Evolutionary conservation across 2,888 invertebrate genomes (phyloP).

Genomic region (Scaptomyza flava): DNA sequence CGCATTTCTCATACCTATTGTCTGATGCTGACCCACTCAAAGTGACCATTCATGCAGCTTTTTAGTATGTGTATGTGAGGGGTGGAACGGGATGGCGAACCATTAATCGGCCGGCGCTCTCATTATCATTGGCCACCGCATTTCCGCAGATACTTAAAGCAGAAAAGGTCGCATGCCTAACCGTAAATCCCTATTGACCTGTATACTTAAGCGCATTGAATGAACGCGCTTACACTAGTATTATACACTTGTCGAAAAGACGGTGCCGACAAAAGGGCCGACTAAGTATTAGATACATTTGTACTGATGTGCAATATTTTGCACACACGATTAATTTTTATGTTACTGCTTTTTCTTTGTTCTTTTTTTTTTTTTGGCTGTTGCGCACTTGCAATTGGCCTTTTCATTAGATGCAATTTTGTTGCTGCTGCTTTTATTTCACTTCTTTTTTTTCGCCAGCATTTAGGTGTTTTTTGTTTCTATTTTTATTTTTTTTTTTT

Average conservation of each 20-base stretch:
- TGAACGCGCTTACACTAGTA: slow-evolving; percentile 20
- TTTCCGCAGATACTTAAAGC: slow-evolving; percentile 70
- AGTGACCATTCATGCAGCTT: slow-evolving; percentile 46
- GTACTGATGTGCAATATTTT: slow-evolving; percentile 17
- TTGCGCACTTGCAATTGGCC: slow-evolving; percentile 69
- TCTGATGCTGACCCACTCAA: slow-evolving; percentile 59
- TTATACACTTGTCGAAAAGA: background rate
- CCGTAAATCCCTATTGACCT: slow-evolving; percentile 75
- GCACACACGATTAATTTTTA: background rate
- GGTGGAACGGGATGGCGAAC: background rate
- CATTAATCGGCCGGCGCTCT: slow-evolving; percentile 55
- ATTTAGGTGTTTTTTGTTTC: slow-evolving; percentile 31
- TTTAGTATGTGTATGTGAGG: background rate
- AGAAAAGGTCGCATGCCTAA: slow-evolving; percentile 53
- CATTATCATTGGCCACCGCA: slow-evolving; percentile 49
- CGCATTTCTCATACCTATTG: slow-evolving; percentile 34
- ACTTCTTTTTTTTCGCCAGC: slow-evolving; percentile 55
- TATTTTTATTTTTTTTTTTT: slow-evolving; percentile 34
- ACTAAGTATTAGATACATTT: background rate
- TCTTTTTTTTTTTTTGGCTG: slow-evolving; percentile 29
- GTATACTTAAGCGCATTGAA: slow-evolving; percentile 50
- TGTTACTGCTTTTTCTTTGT: slow-evolving; percentile 7
- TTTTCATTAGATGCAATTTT: slow-evolving; percentile 67
- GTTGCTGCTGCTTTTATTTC: slow-evolving; percentile 33
- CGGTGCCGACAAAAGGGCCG: slow-evolving; percentile 13